Evolutionary conservation across 2,888 invertebrate species (phyloP), one percentile per base, ranked within the genome.

Genomic region (Laothoe populi): DNA sequence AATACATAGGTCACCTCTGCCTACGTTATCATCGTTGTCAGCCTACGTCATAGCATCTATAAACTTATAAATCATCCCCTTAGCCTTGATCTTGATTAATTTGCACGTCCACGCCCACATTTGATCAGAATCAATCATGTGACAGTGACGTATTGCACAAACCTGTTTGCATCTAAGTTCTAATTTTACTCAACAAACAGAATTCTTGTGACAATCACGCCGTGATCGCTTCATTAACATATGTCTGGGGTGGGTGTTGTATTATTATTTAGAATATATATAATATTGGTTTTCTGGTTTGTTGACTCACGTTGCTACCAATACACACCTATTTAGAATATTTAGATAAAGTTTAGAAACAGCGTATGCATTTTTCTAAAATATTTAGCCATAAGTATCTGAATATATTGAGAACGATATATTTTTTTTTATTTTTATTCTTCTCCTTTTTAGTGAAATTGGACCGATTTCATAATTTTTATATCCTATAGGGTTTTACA

Each of bases 201-300:
- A 26, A 45, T 26, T 48, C 16, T 31, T 35, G 45, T 13, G 21
- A 46, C 42, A 64, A 62, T 60, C 63, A 48, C 57, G 57, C 31
- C 57, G 38, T 46, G 31, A 23, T 16, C 35, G 24, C 5, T 10
- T 49, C 11, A 53, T 53, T 53, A 35, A 11, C 53, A 35, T 53
- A 16, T 31, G 7, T 26, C 7, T 26, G 13, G 48, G 13, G 24
- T 26, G 19, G 11, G 38, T 38, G 38, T 38, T 38, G n/a, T n/a
- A n/a, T n/a, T n/a, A n/a, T 23, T 23, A 23, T 23, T 26, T 48
- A 16, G 8, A n/a, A 2, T n/a, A n/a, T 16, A 42, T 11, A 16
- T 16, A 10, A 38, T 10, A 16, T 42, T 16, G 2, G n/a, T n/a
- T 16, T 42, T 40, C 40, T 40, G 31, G 38, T 38, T 8, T 38